Evolutionary conservation across 2,113 vertebrate species (phyloP).

Genomic region (Corythornis cristatus): DNA sequence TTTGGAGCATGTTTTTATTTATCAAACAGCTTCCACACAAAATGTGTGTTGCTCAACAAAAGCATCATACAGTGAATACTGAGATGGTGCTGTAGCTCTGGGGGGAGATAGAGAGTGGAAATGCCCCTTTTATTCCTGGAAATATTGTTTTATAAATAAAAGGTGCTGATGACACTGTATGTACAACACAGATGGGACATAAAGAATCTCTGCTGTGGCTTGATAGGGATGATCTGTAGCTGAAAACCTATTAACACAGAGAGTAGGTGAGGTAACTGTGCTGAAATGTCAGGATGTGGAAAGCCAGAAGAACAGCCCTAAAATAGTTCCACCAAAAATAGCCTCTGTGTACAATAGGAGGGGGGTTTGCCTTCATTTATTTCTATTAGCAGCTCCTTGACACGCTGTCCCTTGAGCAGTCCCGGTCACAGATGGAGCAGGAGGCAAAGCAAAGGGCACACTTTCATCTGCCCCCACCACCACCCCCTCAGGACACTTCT

Average conservation of each 20-base stretch:
- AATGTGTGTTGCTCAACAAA: not conserved
- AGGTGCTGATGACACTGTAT: conserved; percentile 38
- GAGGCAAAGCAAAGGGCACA: not conserved
- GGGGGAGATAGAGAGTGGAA: not conserved
- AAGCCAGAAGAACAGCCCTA: conserved; percentile 67
- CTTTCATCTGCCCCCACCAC: not conserved
- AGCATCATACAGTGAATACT: not conserved
- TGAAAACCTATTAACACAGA: conserved; percentile 72
- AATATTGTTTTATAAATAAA: conserved; percentile 58
- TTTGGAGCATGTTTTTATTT: conserved; percentile 63
- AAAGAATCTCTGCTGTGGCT: conserved; percentile 65
- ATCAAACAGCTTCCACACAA: conserved; percentile 57
- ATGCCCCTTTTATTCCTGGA: conserved; percentile 19
- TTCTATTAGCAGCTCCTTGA: conserved; percentile 60
- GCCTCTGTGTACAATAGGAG: conserved; percentile 21
- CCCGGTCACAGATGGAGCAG: not conserved
- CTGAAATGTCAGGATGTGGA: conserved; percentile 76
- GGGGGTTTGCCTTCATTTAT: conserved; percentile 38
- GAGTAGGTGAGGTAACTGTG: conserved; percentile 73
- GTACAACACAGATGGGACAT: conserved; percentile 34
- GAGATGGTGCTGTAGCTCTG: not conserved
- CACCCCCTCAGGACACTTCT: fast-evolving
- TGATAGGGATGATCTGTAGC: conserved; percentile 71
- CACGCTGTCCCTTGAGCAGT: not conserved
- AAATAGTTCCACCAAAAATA: conserved; percentile 76